A percentile compares a stretch with the other conserved stretches of the same genome.
These are phyloP conservation scores for Todus mexicanus DNA, from an alignment of 2,797 vertebrate species.

Conservation along the genomic window DNA sequence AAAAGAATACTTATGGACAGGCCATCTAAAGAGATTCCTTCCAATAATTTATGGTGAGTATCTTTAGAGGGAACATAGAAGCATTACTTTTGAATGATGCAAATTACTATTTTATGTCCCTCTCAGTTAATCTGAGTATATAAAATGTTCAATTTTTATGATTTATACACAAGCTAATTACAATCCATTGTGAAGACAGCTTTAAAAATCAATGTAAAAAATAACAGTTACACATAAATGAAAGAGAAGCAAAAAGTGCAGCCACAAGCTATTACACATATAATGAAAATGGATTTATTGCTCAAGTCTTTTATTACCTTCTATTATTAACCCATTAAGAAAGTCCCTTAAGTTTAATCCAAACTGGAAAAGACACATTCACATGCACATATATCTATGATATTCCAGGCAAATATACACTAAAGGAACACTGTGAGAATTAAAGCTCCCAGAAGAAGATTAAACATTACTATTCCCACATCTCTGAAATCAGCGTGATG, in stretches of 20 bases:
- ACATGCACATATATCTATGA: neutral
- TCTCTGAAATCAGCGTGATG: neutral
- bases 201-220: conserved; percentile 70
- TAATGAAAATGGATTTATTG: conserved; percentile 72
- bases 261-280: conserved; percentile 49
- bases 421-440: neutral
- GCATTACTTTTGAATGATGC: conserved; percentile 44
- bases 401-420: neutral
- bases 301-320: conserved; percentile 55
- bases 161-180: conserved; percentile 65
- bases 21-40: neutral
- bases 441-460: neutral
- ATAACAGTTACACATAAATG: conserved; percentile 59
- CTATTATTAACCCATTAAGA: conserved; percentile 68
- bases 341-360: conserved; percentile 43
- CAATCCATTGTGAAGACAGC: conserved; percentile 50
- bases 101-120: conserved; percentile 55
- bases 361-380: neutral
- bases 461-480: neutral
- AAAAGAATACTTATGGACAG: conserved; percentile 10
- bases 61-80: conserved; percentile 38
- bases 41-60: conserved; percentile 34
- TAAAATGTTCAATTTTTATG: conserved; percentile 51
- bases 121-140: conserved; percentile 53
- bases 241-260: conserved; percentile 51